A percentile compares a stretch with the other conserved stretches of the same genome.
These are phyloP conservation scores for Scaptomyza pallida DNA, from an alignment of 1,140 invertebrate genomes.

Conservation along the genomic window DNA sequence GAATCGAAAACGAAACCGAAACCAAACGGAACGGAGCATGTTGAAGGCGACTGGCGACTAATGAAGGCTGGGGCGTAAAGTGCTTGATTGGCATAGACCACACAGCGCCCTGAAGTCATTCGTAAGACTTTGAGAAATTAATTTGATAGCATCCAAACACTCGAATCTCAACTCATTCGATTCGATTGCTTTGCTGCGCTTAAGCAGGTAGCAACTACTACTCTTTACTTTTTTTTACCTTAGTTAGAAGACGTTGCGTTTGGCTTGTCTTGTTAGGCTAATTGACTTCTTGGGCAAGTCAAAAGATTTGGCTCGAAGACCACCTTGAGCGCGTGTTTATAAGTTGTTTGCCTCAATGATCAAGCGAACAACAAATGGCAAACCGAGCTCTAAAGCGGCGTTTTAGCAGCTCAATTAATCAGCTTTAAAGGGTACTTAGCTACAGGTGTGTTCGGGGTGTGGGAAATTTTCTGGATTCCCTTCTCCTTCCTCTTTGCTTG, in stretches of 20 bases:
- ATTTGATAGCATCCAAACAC: conserved; percentile 56
- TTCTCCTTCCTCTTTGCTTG: neutral
- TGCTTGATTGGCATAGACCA: conserved; percentile 82
- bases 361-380: conserved; percentile 37
- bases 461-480: conserved; percentile 41
- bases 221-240: conserved; percentile 1
- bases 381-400: conserved; percentile 26
- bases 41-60: conserved; percentile 41
- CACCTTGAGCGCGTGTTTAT: conserved; percentile 61
- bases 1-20: neutral
- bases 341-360: conserved; percentile 54
- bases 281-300: conserved; percentile 62
- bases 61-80: conserved; percentile 74
- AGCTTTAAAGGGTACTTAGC: conserved; percentile 54
- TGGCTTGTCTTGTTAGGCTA: conserved; percentile 76
- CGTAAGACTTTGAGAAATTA: conserved; percentile 53
- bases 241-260: conserved; percentile 15
- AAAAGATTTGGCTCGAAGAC: conserved; percentile 41
- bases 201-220: conserved; percentile 2
- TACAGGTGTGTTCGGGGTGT: conserved; percentile 46
- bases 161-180: conserved; percentile 10
- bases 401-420: conserved; percentile 76
- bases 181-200: neutral
- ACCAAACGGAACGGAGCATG: neutral
- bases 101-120: conserved; percentile 55